Conservation (phyloP, 2,888 invertebrate species). For the Ochropleura plecta region DNA sequence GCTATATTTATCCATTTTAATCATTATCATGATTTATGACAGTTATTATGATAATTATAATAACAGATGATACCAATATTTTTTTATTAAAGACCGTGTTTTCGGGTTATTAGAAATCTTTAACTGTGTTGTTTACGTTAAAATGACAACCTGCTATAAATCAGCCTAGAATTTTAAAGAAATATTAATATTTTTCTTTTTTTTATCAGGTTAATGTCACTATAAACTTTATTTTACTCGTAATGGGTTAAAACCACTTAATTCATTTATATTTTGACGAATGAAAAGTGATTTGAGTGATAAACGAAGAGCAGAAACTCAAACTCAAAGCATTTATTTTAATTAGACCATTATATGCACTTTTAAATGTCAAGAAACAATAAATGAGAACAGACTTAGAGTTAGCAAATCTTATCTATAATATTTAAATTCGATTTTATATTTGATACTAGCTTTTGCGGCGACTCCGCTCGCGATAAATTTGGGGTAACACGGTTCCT, state of each 20-base stretch:
- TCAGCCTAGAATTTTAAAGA: constrained; percentile 9
- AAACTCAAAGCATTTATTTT: too few species aligned
- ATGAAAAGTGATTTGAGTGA: background rate
- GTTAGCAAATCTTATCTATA: background rate
- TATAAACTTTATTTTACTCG: background rate
- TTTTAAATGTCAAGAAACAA: too few species aligned
- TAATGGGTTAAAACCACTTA: background rate
- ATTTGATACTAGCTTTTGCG: too few species aligned
- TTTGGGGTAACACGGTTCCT: too few species aligned
- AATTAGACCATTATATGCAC: too few species aligned
- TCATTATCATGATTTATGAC: constrained; percentile 26
- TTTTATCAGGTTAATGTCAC: background rate
- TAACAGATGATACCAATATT: constrained; percentile 24
- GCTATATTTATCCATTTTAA: constrained; percentile 1
- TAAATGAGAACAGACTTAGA: too few species aligned
- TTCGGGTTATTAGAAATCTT: constrained; percentile 19
- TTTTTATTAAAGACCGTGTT: constrained; percentile 20
- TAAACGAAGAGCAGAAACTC: too few species aligned
- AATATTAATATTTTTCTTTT: constrained; percentile 1
- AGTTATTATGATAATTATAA: constrained; percentile 22
- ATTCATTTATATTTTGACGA: background rate
- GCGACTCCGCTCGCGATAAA: too few species aligned
- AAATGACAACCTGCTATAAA: constrained; percentile 4
- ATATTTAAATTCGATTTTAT: background rate
- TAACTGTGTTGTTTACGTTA: constrained; percentile 18